phyloP scores from a whole-genome alignment of 2,797 vertebrate genomes.

The Sebastolobus altivelis region DNA sequence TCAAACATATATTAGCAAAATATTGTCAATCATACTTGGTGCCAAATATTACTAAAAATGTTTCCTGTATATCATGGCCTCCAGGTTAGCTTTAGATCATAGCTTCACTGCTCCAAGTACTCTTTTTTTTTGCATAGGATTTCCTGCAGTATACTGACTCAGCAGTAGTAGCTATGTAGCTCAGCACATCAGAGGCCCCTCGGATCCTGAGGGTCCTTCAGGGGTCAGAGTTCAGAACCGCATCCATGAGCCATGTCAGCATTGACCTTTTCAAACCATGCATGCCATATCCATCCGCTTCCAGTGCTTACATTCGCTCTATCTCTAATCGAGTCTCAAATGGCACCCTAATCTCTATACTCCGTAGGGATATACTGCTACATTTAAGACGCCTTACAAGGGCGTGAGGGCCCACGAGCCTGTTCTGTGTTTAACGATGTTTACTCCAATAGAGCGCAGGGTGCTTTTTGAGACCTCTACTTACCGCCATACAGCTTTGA shows the following conservation, averaged over 20 bases:
- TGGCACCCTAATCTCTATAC: conserved; percentile 67
- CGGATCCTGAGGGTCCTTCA: conserved; percentile 52
- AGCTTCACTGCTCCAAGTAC: conserved; percentile 58
- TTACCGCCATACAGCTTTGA: conserved; percentile 77
- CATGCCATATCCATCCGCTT: conserved; percentile 80
- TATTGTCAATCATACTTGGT: conserved; percentile 61
- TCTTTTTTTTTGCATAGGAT: conserved; percentile 54
- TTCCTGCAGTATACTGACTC: conserved; percentile 60
- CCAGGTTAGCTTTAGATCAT: conserved; percentile 65
- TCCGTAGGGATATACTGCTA: conserved; percentile 58
- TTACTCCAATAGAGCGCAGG: conserved; percentile 70
- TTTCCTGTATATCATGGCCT: conserved; percentile 62
- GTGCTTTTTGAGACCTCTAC: conserved; percentile 77
- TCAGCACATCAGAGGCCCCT: conserved; percentile 58
- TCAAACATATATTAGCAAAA: conserved; percentile 54
- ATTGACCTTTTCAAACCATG: conserved; percentile 76
- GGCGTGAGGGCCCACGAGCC: conserved; percentile 45
- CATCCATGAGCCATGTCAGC: conserved; percentile 82
- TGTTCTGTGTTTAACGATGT: conserved; percentile 66
- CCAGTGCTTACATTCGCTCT: conserved; percentile 72
- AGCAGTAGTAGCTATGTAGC: conserved; percentile 72
- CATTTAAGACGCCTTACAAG: conserved; percentile 68
- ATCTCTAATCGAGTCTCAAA: conserved; percentile 71
- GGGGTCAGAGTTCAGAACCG: conserved; percentile 71
- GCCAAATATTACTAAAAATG: conserved; percentile 73